A percentile compares a stretch with the other conserved stretches of the same genome.
These are phyloP conservation scores for Tachysurus fulvidraco DNA, from an alignment of 2,113 vertebrate species.

Conservation along the genomic window DNA sequence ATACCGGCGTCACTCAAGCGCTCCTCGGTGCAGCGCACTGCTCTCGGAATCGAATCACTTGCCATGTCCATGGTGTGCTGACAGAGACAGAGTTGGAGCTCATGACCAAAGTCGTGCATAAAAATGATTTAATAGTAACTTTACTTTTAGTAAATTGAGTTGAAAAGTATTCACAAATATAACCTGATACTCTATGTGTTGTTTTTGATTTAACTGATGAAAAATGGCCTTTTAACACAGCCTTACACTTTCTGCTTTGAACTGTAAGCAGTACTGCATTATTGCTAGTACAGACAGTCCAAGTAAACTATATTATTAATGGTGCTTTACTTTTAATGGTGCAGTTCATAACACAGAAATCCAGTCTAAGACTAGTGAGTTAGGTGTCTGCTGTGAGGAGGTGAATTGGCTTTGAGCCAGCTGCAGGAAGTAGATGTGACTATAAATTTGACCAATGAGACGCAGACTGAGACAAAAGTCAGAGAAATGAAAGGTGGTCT, in stretches of 20 bases:
- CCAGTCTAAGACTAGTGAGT: not conserved
- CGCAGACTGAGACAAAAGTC: not conserved
- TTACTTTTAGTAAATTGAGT: not conserved
- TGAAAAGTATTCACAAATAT: not conserved
- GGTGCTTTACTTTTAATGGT: no score
- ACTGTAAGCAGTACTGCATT: not conserved
- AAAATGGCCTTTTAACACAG: not conserved
- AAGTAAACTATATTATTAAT: not conserved
- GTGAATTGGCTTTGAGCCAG: not conserved
- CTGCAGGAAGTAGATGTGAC: not conserved
- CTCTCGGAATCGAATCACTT: conserved; percentile 65
- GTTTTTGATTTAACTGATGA: not conserved
- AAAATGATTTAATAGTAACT: not conserved
- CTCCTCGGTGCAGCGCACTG: conserved; percentile 87
- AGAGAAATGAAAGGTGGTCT: not conserved
- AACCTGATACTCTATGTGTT: not conserved
- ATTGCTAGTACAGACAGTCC: not conserved
- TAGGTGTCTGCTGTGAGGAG: no score
- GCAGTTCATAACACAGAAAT: not conserved
- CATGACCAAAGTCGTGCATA: not conserved
- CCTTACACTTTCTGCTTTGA: not conserved
- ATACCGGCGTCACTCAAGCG: conserved; percentile 82
- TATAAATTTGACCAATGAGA: not conserved
- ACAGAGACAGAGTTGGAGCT: not conserved
- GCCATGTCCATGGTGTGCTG: conserved; percentile 83